phyloP scores from a whole-genome alignment of 2,797 vertebrate species.

The Melanotaenia parkinsoni region DNA sequence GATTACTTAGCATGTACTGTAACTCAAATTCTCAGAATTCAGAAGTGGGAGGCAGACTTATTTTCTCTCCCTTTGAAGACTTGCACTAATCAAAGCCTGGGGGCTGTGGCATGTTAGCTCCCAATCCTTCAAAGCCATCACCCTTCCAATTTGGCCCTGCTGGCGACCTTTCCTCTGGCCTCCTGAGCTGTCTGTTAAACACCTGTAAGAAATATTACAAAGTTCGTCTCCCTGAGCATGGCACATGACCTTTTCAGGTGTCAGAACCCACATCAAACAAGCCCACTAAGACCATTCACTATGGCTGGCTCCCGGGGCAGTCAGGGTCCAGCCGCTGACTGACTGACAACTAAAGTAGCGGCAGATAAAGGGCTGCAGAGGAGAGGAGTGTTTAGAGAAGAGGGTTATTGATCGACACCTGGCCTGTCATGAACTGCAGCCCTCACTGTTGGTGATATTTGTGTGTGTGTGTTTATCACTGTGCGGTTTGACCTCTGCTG shows the following conservation, averaged over 20 bases:
- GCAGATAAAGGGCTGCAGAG: constrained; percentile 68
- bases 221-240: constrained; percentile 69
- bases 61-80: constrained; percentile 37
- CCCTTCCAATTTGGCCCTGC: constrained; percentile 58
- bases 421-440: constrained; percentile 70
- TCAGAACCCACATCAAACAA: constrained; percentile 81
- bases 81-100: constrained; percentile 63
- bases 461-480: constrained; percentile 17
- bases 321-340: constrained; percentile 61
- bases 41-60: constrained; percentile 4
- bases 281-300: constrained; percentile 74
- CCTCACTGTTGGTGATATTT: constrained; percentile 58
- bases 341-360: constrained; percentile 75
- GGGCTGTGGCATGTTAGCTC: constrained; percentile 58
- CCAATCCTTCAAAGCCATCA: constrained; percentile 72
- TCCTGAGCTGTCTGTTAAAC: constrained; percentile 79
- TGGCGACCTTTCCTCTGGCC: constrained; percentile 72
- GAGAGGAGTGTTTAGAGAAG: constrained; percentile 70
- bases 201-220: constrained; percentile 82
- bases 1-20: constrained; percentile 7
- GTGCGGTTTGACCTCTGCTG: constrained; percentile 65
- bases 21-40: constrained; percentile 25
- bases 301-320: constrained; percentile 51
- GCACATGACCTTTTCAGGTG: constrained; percentile 82
- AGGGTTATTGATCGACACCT: constrained; percentile 77